Base-by-base conservation (phyloP, 2,113 vertebrate genomes). In the Grus americana region DNA sequence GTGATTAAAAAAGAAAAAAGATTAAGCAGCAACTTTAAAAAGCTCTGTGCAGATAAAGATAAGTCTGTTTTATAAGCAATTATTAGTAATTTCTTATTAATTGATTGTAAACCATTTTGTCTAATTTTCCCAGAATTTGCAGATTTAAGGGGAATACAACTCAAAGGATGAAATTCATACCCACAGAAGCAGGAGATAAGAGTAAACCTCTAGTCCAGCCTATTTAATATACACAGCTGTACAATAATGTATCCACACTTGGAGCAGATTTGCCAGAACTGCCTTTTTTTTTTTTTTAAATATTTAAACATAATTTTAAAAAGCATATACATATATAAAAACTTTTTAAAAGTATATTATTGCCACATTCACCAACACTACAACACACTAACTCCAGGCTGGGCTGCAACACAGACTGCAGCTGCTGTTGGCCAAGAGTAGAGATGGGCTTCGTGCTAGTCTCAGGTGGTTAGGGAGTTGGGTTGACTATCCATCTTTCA, bases 61-160 rank as follows among this genome's bases (percentile, higher is more conserved):
- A 94, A 0, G 74, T 46, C 74, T 66, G 63, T 70, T 97, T 96
- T 92, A 83, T 65, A 96, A 90, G 90, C 81, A 96, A 94, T 95
- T 90, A 93, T 95, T 90, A 94, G 58, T 79, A 90, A 96, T 88
- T 96, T 96, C 85, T 92, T 92, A 92, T 95, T 95, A 92, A 91
- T 80, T 81, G 50, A 79, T 87, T 88, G 65, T 84, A 88, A 89
- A 93, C 91, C 73, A 38, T 79, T 83, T 91, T 95, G 91, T 76
- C 88, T 66, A 38, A 62, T 94, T 95, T 95, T 85, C 59, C 54
- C 59, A 92, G 75, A 95, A 95, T 79, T 80, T 82, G n/a, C 71
- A 91, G 75, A 80, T 94, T 80, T 92, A 87, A 92, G 76, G 50
- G 22, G 57, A 95, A 89, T 67, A 27, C 44, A 94, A 61, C 73